Percentiles rank a stretch among this genome's conserved stretches.
Conservation (phyloP, 2,888 invertebrate species). For the Orthosia cruda region DNA sequence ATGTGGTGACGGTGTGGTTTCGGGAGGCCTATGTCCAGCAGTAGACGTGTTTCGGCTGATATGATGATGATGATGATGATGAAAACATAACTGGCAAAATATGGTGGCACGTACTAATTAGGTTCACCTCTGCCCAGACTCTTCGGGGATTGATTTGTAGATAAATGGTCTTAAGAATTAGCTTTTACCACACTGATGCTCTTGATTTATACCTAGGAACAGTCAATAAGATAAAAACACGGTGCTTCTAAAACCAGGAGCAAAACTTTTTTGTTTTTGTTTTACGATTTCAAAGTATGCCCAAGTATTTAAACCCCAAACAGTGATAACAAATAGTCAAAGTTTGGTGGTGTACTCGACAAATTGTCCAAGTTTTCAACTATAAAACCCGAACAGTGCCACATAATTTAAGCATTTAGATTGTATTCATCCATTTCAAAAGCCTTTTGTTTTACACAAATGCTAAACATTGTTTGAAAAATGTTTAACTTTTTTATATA, state of each 20-base stretch:
- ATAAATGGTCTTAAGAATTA: too few species aligned
- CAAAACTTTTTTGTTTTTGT: slow-evolving; percentile 61
- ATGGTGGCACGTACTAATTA: too few species aligned
- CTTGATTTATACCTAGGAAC: background rate
- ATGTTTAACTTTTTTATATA: background rate
- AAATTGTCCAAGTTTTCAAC: slow-evolving; percentile 61
- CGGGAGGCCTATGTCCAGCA: too few species aligned
- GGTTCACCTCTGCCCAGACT: too few species aligned
- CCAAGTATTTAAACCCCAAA: slow-evolving; percentile 62
- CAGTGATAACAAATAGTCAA: slow-evolving; percentile 69
- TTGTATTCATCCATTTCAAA: slow-evolving; percentile 45
- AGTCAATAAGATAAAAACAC: slow-evolving; percentile 4
- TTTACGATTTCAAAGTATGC: slow-evolving; percentile 61
- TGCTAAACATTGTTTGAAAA: too few species aligned
- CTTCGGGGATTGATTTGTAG: too few species aligned
- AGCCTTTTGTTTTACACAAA: slow-evolving; percentile 32
- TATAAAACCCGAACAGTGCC: slow-evolving; percentile 51
- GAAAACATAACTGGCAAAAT: too few species aligned
- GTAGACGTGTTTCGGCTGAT: too few species aligned
- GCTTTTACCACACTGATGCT: too few species aligned
- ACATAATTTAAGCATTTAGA: slow-evolving; percentile 49
- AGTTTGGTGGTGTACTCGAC: slow-evolving; percentile 60
- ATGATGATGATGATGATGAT: too few species aligned
- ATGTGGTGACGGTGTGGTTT: too few species aligned
- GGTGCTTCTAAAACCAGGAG: slow-evolving; percentile 37